Evolutionary conservation across 2,888 invertebrate genomes (phyloP), one percentile per base, ranked within the genome.

Genomic region (Schrankia costaestrigalis): DNA sequence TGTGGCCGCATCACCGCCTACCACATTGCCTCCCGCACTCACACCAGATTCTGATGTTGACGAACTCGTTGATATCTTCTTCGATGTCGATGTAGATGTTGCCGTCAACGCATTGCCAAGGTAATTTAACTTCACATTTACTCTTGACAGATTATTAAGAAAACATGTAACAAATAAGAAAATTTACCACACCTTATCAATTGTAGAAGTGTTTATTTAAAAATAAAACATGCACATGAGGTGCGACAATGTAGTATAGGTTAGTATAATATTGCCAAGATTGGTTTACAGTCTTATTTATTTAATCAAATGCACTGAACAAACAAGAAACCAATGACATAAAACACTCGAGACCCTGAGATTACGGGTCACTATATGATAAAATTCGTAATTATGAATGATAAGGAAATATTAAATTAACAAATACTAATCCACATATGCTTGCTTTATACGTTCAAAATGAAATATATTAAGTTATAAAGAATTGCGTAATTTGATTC

Each of bases 51-150:
- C 83, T 45, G 81, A 86, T 72, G 80, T 81, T 48, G 85, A 86
- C 55, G 84, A 85, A 56, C 64, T 85, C 47, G 82, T 84, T 39
- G 85, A 86, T 63, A 81, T 86, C 56, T 87, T 85, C 61, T 85
- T 85, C 65, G 86, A 86, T 66, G 86, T 88, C 50, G 86, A 86
- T 66, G 86, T 88, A 50, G 86, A 84, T 70, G 84, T 85, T 54
- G 78, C 80, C 57, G 79, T 82, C 51, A 80, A 81, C 63, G 73
- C 73, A 17, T 80, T 77, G 49, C 68, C 79, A 58, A 85, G 87
- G 83, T 87, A 83, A 73, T 53, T 61, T 30, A 11, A 23, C 23
- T 30, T 23, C 29, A 25, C 5, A 11, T 14, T 26, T 27, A 10
- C 11, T 8, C 7, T 17, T 5, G 4, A 17, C 7, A 17, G 7